phyloP scores from a whole-genome alignment of 1,140 invertebrate species.

The Arion vulgaris region DNA sequence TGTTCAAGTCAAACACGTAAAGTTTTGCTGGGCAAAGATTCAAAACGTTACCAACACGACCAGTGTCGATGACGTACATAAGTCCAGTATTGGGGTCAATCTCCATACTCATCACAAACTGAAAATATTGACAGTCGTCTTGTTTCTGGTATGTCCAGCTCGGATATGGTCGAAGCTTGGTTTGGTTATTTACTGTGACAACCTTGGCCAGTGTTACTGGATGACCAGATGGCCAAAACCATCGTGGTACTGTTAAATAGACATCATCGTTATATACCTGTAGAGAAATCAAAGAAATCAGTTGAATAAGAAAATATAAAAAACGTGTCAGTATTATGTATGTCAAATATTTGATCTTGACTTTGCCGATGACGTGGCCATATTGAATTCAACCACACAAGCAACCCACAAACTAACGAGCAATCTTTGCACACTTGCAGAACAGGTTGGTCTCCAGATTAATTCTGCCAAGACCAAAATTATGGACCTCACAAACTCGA shows the following conservation, averaged over 20 bases:
- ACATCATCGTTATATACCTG: conserved; percentile 52
- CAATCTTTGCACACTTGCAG: too few relatives aligned
- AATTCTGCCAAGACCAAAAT: too few relatives aligned
- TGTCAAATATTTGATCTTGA: too few relatives aligned
- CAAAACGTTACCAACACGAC: not conserved
- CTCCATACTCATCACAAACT: conserved; percentile 58
- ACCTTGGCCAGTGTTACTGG: conserved; percentile 34
- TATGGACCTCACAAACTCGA: too few relatives aligned
- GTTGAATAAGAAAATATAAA: not conserved
- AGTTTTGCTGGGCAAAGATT: conserved; percentile 56
- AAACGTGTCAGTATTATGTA: not conserved
- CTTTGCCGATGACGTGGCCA: too few relatives aligned
- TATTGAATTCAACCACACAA: too few relatives aligned
- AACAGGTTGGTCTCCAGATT: too few relatives aligned
- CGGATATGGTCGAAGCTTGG: conserved; percentile 53
- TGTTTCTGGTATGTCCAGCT: conserved; percentile 53
- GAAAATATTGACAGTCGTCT: conserved; percentile 53
- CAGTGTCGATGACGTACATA: conserved; percentile 62
- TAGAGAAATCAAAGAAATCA: not conserved
- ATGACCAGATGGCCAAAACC: conserved; percentile 49
- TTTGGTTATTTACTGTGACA: not conserved
- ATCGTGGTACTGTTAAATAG: conserved; percentile 55
- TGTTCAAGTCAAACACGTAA: conserved; percentile 54
- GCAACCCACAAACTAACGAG: too few relatives aligned
- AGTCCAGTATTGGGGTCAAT: conserved; percentile 56